Evolutionary conservation across 2,113 vertebrate species (phyloP).

Genomic region (Megaleporinus macrocephalus): DNA sequence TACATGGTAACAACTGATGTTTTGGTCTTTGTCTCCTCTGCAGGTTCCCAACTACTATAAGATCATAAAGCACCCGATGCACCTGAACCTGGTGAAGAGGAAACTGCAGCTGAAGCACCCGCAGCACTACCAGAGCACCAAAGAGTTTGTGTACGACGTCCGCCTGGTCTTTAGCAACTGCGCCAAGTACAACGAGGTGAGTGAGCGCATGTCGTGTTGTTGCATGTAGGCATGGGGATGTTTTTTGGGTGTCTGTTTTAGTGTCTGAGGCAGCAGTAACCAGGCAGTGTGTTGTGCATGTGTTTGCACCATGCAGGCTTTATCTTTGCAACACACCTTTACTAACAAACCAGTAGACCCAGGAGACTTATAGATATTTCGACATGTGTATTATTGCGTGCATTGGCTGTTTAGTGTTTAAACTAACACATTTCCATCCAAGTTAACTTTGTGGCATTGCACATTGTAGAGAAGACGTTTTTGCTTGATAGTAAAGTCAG

Average conservation of each 20-base stretch:
- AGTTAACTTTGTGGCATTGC: neutral
- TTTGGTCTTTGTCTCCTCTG: conserved; percentile 1
- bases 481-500: conserved; percentile 6
- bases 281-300: conserved; percentile 32
- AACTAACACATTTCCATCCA: conserved; percentile 16
- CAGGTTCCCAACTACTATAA: conserved; percentile 99
- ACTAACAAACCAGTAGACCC: conserved; percentile 41
- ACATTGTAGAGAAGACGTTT: neutral
- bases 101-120: conserved; percentile 91
- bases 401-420: conserved; percentile 2
- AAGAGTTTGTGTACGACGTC: conserved; percentile 94
- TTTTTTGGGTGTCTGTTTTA: neutral
- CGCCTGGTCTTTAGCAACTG: conserved; percentile 98
- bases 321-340: neutral
- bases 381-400: neutral
- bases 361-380: neutral
- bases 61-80: conserved; percentile 98
- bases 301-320: conserved; percentile 19
- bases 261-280: neutral
- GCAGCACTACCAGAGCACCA: conserved; percentile 89
- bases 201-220: conserved; percentile 74
- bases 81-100: conserved; percentile 93
- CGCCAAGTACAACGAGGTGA: conserved; percentile 99
- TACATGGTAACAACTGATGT: neutral
- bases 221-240: conserved; percentile 28